These are phyloP conservation scores for Sceloporus undulatus DNA, from an alignment of 2,113 vertebrate genomes.

Conservation along the genomic window DNA sequence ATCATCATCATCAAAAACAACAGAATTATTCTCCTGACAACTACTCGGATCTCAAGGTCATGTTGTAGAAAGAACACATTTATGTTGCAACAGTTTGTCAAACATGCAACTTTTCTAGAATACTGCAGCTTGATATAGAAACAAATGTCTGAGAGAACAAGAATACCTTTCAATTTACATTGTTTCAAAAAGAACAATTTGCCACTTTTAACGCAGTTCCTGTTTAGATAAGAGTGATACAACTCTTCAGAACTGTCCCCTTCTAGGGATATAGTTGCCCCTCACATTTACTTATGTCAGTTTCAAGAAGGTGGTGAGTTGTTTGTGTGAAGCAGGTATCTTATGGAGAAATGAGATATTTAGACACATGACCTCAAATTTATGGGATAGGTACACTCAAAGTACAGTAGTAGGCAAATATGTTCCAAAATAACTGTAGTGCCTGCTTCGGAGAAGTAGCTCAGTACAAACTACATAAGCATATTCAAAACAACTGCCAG, in stretches of 20 bases:
- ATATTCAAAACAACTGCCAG: background rate
- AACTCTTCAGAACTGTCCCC: background rate
- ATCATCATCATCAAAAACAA: conserved; percentile 4
- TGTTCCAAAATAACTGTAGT: background rate
- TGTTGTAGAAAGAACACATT: conserved; percentile 21
- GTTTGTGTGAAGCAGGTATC: background rate
- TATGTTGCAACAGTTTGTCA: accelerated
- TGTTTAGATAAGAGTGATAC: background rate
- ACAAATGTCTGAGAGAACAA: background rate
- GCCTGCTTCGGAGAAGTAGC: background rate
- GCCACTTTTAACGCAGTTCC: background rate
- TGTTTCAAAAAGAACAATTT: conserved; percentile 14
- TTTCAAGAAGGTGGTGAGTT: background rate
- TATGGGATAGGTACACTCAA: background rate
- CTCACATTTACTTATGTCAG: background rate
- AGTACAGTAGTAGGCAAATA: background rate
- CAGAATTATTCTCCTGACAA: conserved; percentile 36
- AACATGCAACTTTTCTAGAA: background rate
- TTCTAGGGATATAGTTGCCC: background rate
- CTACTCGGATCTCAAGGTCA: conserved; percentile 28
- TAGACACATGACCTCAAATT: background rate
- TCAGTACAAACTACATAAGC: background rate
- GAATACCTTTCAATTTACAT: background rate
- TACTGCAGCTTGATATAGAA: background rate
- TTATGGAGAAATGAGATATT: background rate